These are phyloP conservation scores for Aplocera efformata DNA, from an alignment of 2,888 invertebrate genomes.

Conservation along the genomic window DNA sequence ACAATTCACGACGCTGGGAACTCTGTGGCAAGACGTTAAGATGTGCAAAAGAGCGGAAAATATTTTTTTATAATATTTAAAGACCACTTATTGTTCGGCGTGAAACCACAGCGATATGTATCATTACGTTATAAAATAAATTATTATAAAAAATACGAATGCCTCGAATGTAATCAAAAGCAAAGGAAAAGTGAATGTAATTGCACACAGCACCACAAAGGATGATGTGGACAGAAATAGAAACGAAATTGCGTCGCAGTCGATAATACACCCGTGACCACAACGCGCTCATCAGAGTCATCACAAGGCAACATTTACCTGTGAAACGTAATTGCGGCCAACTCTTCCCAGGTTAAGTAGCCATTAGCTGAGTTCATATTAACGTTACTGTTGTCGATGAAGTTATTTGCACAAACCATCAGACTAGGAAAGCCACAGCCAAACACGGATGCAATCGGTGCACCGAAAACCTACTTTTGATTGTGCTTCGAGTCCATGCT, in stretches of 20 bases:
- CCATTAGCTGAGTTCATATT: constrained; percentile 23
- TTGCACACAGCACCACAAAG: constrained; percentile 57
- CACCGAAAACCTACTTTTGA: constrained; percentile 73
- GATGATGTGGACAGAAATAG: constrained; percentile 56
- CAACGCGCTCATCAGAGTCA: constrained; percentile 37
- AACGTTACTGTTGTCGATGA: constrained; percentile 16
- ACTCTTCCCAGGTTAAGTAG: constrained; percentile 16
- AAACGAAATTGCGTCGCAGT: constrained; percentile 62
- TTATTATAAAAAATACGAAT: constrained; percentile 38
- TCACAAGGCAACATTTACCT: constrained; percentile 29
- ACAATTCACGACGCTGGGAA: not conserved
- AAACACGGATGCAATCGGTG: constrained; percentile 54
- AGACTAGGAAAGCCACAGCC: constrained; percentile 45
- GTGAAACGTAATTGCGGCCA: constrained; percentile 21
- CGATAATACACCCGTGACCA: constrained; percentile 54
- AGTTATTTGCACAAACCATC: constrained; percentile 26
- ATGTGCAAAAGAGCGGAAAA: not conserved
- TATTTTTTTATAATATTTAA: constrained; percentile 9
- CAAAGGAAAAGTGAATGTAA: constrained; percentile 50
- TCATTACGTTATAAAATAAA: constrained; percentile 51
- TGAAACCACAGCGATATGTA: constrained; percentile 32
- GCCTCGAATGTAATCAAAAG: constrained; percentile 50
- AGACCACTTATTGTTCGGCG: constrained; percentile 15
- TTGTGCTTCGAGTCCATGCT: constrained; percentile 46
- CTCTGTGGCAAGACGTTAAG: constrained; percentile 2